Base-by-base conservation (phyloP, 1,140 invertebrate species). In the Cotesia glomerata region DNA sequence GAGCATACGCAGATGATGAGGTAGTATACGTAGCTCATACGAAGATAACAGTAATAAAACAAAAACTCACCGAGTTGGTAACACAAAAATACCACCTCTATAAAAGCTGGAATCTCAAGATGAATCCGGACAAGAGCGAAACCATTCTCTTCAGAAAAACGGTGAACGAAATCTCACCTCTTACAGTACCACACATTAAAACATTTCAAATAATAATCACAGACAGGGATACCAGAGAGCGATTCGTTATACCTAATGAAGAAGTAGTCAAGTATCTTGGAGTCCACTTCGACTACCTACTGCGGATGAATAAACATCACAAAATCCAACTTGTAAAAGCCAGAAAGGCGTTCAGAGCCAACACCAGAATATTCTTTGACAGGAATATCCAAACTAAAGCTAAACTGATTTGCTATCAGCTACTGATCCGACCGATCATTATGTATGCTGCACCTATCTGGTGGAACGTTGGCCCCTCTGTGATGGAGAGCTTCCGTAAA, bases 351-450 rank as follows among this genome's bases (percentile, higher is more conserved):
- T 54, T 68, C 26, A 26, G 7, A 32, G 13, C 13, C 1, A 35
- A 61, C 3, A 5, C 3, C 3, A 72, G 32, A 16, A 36, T 78
- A 11, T 75, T 78, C n/a, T 54, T 74, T 11, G 72, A 73, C 34
- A 74, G 70, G 56, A 9, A n/a, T 4, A 13, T 78, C 0, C 35
- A 18, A 11, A 52, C 11, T 0, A 74, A 32, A 62, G 67, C 73
- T 4, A 74, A 73, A 69, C 16, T 76, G 5, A 76, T 77, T 0
- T 74, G 70, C 8, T 77, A 79, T 39, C 39, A 64, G 2, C 66
- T 72, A 2, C 18, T 77, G 13, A 75, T 79, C 0, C 39, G 75
- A 52, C 75, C 76, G 0, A 67, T 78, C 3, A 14, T 76, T 0
- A 76, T 69, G 0, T 74, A 74, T 26, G 73, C 73, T 16, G 59